Evolutionary conservation across 2,797 vertebrate genomes (phyloP), one percentile per base, ranked within the genome.

Genomic region (Lutjanus campechanus): DNA sequence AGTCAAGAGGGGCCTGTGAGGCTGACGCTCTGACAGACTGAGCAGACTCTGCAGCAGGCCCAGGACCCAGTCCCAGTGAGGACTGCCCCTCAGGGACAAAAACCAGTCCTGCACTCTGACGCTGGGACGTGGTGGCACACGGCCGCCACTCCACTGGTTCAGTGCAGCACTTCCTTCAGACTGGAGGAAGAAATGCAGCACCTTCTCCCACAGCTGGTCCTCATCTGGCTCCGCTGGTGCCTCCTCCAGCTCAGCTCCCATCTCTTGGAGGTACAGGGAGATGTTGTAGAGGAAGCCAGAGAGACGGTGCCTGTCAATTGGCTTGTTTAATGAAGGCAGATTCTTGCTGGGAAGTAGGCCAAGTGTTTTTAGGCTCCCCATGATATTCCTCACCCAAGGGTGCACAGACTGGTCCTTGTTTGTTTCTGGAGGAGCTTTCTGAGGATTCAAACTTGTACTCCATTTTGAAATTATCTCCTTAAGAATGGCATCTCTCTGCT

Each of bases 241-340:
- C 59, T 95, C 94, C 69, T 96, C 94, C 56, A 95, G 84, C 83
- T 96, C 96, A 5, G 93, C 88, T 5, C 95, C 95, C 92, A 95
- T 94, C 89, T 95, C 96, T 72, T 97, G 96, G 70, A 97, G 95
- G 79, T 96, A 96, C 80, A 95, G 90, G 49, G 97, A 97, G 90
- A 97, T 95, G 86, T 97, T 97, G 89, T 96, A 95, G 60, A 97
- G 94, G 83, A 97, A 97, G 70, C 95, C 92, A 19, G 97, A 97
- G 64, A 97, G 94, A 40, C 96, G 89, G 46, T 92, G 94, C 65
- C 92, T 83, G 87, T 96, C 90, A 25, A 94, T 78, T 5, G 92
- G 88, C 81, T 95, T 95, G 73, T 88, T 93, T 25, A 93, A 77
- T n/a, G 93, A 91, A 7, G 93, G 91, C 46, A 93, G 67, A 70